Base-by-base conservation (phyloP, 2,113 vertebrate species). In the Bombycilla garrulus region DNA sequence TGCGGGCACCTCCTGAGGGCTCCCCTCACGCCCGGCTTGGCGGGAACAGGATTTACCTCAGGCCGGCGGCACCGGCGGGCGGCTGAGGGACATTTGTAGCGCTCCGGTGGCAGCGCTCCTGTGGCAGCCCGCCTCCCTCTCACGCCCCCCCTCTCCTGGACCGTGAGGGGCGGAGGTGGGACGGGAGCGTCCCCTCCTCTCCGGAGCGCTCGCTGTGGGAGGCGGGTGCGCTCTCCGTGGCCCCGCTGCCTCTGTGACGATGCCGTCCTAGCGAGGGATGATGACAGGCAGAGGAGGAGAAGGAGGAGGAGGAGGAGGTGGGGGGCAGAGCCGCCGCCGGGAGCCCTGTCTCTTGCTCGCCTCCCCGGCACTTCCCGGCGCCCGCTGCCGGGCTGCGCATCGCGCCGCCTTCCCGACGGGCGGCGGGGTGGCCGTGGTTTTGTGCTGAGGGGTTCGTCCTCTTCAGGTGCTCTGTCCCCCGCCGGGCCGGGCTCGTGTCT, bases 241-340 rank as follows among this genome's bases (percentile, higher is more conserved):
- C 33, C 48, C 47, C 44, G 44, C 54, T 20, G 79, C 50, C 82
- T 19, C 81, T 62, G 95, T 60, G 80, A 12, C 70, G 74, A 77
- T 73, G 93, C 93, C 5, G 96, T 86, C 95, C 96, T 94, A 86
- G 94, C 88, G 36, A 84, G 96, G 72, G 96, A 97, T 72, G 97
- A 96, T 96, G 97, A 84, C 93, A 96, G 93, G 93, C 67, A 86
- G 97, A n/a, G 50, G 65, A 87, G 86, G 26, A 61, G 81, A 95
- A 29, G 81, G 15, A 60, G 80, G 91, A 31, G 82, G 22, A 61
- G 78, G 96, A 31, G 71, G 72, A 86, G 83, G 16, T 50, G 81
- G 72, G 25, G 84, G 42, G 69, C 87, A 94, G 96, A 81, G 87
- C 83, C 17, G 82, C 89, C 7, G 76, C 81, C 69, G 69, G 79